Evolutionary conservation across 2,797 vertebrate species (phyloP).

Genomic region (Acanthiza pusilla): DNA sequence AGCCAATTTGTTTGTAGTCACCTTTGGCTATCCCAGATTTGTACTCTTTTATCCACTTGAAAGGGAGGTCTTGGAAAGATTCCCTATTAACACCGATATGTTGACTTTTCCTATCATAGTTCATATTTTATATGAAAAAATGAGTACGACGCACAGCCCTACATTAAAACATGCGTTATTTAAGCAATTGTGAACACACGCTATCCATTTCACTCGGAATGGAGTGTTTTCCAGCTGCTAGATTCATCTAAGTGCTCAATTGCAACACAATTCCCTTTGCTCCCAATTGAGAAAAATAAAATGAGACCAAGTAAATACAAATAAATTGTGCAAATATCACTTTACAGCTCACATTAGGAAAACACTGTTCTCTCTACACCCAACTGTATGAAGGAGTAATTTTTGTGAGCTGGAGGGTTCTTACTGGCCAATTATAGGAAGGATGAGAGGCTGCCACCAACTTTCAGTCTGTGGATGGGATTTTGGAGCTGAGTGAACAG

Average conservation of each 20-base stretch:
- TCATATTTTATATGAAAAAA: background rate
- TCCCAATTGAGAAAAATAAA: background rate
- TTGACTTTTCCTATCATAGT: constrained; percentile 20
- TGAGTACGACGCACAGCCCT: background rate
- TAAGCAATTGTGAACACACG: background rate
- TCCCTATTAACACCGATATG: background rate
- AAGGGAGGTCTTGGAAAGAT: constrained; percentile 56
- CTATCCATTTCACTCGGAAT: background rate
- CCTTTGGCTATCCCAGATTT: constrained; percentile 57
- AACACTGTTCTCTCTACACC: background rate
- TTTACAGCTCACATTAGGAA: background rate
- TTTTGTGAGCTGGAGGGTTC: background rate
- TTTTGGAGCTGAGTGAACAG: background rate
- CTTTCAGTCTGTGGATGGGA: background rate
- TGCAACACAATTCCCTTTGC: background rate
- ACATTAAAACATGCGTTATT: constrained; percentile 46
- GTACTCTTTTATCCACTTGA: constrained; percentile 65
- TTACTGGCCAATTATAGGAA: background rate
- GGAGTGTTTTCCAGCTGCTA: background rate
- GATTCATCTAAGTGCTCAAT: constrained; percentile 15
- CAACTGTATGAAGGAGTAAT: background rate
- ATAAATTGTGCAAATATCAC: constrained; percentile 16
- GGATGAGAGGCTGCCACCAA: background rate
- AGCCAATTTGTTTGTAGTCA: constrained; percentile 64
- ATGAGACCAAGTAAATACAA: constrained; percentile 17